phyloP scores from a whole-genome alignment of 2,113 vertebrate genomes.

The Regulus satrapa region DNA sequence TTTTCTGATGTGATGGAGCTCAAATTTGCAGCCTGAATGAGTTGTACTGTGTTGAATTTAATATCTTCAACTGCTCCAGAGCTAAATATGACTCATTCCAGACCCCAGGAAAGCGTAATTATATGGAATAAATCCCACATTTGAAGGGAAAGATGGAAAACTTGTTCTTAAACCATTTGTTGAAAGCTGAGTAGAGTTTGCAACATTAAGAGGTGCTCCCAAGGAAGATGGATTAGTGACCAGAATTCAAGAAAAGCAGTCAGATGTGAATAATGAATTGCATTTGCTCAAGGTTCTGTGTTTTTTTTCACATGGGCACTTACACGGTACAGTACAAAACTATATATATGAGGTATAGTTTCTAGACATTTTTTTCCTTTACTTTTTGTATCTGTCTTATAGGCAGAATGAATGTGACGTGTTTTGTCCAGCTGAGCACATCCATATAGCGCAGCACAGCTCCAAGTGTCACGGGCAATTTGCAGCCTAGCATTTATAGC shows the following conservation, averaged over 20 bases:
- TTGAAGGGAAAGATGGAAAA: not conserved
- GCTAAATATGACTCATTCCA: not conserved
- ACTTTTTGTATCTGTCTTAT: not conserved
- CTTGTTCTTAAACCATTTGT: not conserved
- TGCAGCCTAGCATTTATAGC: not conserved
- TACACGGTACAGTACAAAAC: not conserved
- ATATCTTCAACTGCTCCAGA: not conserved
- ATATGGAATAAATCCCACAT: not conserved
- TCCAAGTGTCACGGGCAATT: not conserved
- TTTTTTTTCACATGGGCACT: not conserved
- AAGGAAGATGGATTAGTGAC: slow-evolving; percentile 14
- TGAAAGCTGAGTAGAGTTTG: not conserved
- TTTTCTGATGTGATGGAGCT: not conserved
- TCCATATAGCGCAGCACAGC: not conserved
- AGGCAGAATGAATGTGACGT: not conserved
- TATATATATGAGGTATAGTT: not conserved
- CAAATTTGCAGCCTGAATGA: not conserved
- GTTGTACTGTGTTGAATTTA: not conserved
- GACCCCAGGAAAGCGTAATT: not conserved
- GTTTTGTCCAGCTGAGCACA: not conserved
- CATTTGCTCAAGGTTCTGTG: not conserved
- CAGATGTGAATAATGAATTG: slow-evolving; percentile 14
- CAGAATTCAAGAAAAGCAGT: slow-evolving; percentile 12
- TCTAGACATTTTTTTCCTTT: not conserved
- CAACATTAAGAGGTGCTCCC: not conserved